These are phyloP conservation scores for Nomada fucata DNA, from an alignment of 2,888 invertebrate genomes.

Conservation along the genomic window DNA sequence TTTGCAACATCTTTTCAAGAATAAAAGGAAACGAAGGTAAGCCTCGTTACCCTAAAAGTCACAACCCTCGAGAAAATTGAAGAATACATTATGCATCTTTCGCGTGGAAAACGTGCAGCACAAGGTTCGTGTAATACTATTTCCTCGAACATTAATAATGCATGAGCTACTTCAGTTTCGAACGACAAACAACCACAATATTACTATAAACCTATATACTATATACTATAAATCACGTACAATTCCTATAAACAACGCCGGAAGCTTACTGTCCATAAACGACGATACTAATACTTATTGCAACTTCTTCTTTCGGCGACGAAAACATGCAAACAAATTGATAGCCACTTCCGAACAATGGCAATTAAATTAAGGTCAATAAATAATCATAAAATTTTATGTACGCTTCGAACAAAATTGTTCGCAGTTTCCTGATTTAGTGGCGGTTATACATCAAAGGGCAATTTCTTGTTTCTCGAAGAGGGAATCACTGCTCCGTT, in stretches of 20 bases:
- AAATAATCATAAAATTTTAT: background rate
- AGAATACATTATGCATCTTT: conserved; percentile 41
- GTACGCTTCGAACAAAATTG: background rate
- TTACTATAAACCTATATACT: too few species aligned
- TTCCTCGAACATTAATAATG: conserved; percentile 26
- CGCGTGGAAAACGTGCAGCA: background rate
- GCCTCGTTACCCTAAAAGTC: conserved; percentile 26
- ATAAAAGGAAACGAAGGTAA: conserved; percentile 15
- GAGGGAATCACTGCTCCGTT: conserved; percentile 35
- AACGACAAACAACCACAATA: background rate
- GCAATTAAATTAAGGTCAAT: conserved; percentile 13
- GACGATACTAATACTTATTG: too few species aligned
- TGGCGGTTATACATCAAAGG: conserved; percentile 35
- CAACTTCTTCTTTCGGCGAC: background rate
- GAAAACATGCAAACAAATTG: background rate
- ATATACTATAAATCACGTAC: too few species aligned
- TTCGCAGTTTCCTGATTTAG: conserved; percentile 38
- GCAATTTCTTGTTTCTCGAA: conserved; percentile 31
- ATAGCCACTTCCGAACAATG: background rate
- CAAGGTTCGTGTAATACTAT: conserved; percentile 12
- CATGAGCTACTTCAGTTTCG: conserved; percentile 3
- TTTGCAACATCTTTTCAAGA: conserved; percentile 1
- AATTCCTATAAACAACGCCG: background rate
- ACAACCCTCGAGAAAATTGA: conserved; percentile 31
- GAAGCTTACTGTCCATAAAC: too few species aligned